Conservation (phyloP, 2,888 invertebrate genomes). For the Drosophila flavopinicola region DNA sequence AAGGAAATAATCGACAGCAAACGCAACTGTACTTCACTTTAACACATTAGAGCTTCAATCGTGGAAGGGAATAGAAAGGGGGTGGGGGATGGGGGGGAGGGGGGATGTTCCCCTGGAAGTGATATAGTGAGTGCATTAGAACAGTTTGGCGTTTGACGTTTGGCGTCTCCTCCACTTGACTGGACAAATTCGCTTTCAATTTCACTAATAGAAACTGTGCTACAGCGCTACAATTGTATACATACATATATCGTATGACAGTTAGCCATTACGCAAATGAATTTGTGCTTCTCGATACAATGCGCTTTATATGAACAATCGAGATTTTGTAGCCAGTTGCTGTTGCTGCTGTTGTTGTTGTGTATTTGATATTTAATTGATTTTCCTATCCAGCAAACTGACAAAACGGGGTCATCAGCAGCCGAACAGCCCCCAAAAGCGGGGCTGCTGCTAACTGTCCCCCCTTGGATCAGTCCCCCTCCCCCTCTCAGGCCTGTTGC, state of each 20-base stretch:
- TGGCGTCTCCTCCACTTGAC: conserved; percentile 32
- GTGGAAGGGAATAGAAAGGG: too few species aligned
- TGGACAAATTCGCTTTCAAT: conserved; percentile 64
- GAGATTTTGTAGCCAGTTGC: conserved; percentile 39
- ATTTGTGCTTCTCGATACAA: conserved; percentile 31
- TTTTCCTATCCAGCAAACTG: conserved; percentile 43
- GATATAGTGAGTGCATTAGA: conserved; percentile 36
- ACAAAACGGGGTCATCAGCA: conserved; percentile 54
- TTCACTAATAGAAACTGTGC: conserved; percentile 58
- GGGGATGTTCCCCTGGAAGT: neutral
- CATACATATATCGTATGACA: conserved; percentile 38
- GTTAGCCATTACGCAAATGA: conserved; percentile 54
- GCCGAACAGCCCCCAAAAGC: conserved; percentile 40
- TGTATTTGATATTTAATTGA: conserved; percentile 58
- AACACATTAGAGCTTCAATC: neutral
- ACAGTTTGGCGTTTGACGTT: conserved; percentile 28
- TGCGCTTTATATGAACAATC: conserved; percentile 26
- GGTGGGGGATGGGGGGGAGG: neutral
- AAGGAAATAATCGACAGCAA: conserved; percentile 59
- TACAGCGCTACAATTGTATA: conserved; percentile 29
- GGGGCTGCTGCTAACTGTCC: conserved; percentile 6
- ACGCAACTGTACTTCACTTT: conserved; percentile 66
- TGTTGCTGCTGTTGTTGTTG: conserved; percentile 13
- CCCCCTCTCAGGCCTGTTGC: neutral
- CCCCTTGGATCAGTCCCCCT: neutral